A percentile compares a stretch with the other conserved stretches of the same genome.
Evolutionary conservation across 2,797 vertebrate species (phyloP).

Genomic region (Calcarius lapponicus): DNA sequence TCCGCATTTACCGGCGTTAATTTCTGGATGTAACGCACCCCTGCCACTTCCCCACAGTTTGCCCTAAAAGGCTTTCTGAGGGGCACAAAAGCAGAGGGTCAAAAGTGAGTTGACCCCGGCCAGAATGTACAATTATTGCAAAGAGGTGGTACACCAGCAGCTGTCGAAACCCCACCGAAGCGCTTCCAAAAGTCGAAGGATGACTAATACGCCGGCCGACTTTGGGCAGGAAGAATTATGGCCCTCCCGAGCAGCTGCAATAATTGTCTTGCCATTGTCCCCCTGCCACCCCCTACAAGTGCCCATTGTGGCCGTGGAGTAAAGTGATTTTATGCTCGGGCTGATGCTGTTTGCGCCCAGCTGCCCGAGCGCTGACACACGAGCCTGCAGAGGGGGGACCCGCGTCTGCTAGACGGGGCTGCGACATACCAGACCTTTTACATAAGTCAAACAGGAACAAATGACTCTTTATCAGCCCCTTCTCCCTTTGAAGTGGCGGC

Average conservation of each 20-base stretch:
- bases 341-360: constrained; percentile 83
- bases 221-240: constrained; percentile 75
- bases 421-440: constrained; percentile 82
- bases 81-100: constrained; percentile 78
- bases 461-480: constrained; percentile 81
- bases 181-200: constrained; percentile 74
- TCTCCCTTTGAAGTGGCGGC: constrained; percentile 81
- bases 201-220: constrained; percentile 78
- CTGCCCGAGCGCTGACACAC: constrained; percentile 85
- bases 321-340: constrained; percentile 83
- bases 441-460: constrained; percentile 88
- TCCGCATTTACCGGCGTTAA: constrained; percentile 75
- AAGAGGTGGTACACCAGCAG: constrained; percentile 76
- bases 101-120: constrained; percentile 83
- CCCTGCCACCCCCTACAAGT: constrained; percentile 83
- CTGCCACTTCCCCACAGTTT: constrained; percentile 77
- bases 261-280: constrained; percentile 84
- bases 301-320: constrained; percentile 79
- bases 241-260: constrained; percentile 86
- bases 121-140: constrained; percentile 84
- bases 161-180: constrained; percentile 82
- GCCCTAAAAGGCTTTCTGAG: constrained; percentile 74
- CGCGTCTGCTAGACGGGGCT: constrained; percentile 78
- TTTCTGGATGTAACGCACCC: constrained; percentile 75
- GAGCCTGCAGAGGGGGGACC: constrained; percentile 53